These are phyloP conservation scores for Heliconius hewitsoni DNA, from an alignment of 1,140 invertebrate genomes.

Conservation along the genomic window DNA sequence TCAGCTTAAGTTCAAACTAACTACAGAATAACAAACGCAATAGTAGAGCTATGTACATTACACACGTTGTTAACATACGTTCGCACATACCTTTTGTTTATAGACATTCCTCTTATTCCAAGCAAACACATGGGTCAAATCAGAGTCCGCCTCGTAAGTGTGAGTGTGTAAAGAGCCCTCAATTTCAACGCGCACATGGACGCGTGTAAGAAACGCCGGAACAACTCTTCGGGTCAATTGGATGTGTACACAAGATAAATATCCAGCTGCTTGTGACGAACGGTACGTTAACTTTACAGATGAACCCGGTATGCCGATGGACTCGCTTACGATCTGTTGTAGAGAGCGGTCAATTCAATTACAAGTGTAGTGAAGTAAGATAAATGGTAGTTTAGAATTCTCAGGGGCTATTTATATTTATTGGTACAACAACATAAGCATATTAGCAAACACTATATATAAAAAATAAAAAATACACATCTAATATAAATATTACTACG, in stretches of 20 bases:
- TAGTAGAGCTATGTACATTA: neutral
- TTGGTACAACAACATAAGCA: too few species aligned
- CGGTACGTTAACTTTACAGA: slow-evolving; percentile 95
- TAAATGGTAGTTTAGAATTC: neutral
- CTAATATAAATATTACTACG: too few species aligned
- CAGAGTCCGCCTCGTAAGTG: slow-evolving; percentile 97
- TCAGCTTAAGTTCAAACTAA: neutral
- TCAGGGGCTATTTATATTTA: neutral
- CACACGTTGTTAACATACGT: neutral
- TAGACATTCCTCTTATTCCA: slow-evolving; percentile 99
- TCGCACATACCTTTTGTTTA: slow-evolving; percentile 89
- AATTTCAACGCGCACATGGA: slow-evolving; percentile 94
- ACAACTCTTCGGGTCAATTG: slow-evolving; percentile 91
- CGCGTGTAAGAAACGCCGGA: slow-evolving; percentile 90
- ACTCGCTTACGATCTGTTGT: slow-evolving; percentile 95
- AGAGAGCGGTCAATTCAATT: slow-evolving; percentile 10
- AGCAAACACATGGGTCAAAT: slow-evolving; percentile 96
- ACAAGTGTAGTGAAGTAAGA: neutral
- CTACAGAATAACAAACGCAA: neutral
- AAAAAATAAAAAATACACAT: too few species aligned
- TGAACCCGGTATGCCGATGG: slow-evolving; percentile 94
- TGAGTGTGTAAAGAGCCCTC: slow-evolving; percentile 95
- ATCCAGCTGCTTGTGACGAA: slow-evolving; percentile 94
- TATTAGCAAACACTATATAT: too few species aligned
- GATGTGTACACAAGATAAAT: slow-evolving; percentile 95